Evolutionary conservation across 2,797 vertebrate genomes (phyloP).

Genomic region (Eulemur mongoz): DNA sequence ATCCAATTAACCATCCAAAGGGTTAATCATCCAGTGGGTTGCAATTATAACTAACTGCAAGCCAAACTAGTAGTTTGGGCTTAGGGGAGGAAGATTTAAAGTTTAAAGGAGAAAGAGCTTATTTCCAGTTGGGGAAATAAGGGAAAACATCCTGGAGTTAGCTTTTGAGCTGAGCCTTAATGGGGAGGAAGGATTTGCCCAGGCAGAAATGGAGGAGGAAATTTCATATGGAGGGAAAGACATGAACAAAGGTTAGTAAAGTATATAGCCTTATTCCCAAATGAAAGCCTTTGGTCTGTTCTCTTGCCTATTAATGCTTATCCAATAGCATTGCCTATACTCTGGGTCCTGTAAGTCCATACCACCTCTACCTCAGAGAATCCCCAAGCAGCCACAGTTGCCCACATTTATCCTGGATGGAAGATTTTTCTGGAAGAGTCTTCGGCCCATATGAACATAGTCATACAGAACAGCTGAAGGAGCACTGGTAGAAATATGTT

Average conservation of each 20-base stretch:
- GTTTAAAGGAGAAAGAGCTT: not conserved
- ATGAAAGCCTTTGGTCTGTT: not conserved
- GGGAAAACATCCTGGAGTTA: not conserved
- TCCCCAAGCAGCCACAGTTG: not conserved
- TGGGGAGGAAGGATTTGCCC: not conserved
- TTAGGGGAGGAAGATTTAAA: not conserved
- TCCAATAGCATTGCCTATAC: not conserved
- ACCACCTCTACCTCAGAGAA: not conserved
- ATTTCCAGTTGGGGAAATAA: slow-evolving; percentile 13
- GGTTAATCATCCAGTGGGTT: not conserved
- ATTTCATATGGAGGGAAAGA: slow-evolving; percentile 3
- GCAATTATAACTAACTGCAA: not conserved
- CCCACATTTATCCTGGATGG: not conserved
- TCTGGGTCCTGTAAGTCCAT: not conserved
- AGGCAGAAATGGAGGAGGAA: not conserved
- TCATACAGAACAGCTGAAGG: not conserved
- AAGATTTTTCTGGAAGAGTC: not conserved
- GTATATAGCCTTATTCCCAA: not conserved
- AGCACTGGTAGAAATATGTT: slow-evolving; percentile 34
- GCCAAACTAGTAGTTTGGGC: not conserved
- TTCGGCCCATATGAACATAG: slow-evolving; percentile 7
- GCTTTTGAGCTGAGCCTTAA: not conserved
- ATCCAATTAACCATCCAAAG: too few relatives aligned
- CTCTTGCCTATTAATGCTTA: not conserved
- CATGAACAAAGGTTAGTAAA: not conserved